Evolutionary conservation across 2,797 vertebrate species (phyloP), one percentile per base, ranked within the genome.

Genomic region (Chaunax sp.): DNA sequence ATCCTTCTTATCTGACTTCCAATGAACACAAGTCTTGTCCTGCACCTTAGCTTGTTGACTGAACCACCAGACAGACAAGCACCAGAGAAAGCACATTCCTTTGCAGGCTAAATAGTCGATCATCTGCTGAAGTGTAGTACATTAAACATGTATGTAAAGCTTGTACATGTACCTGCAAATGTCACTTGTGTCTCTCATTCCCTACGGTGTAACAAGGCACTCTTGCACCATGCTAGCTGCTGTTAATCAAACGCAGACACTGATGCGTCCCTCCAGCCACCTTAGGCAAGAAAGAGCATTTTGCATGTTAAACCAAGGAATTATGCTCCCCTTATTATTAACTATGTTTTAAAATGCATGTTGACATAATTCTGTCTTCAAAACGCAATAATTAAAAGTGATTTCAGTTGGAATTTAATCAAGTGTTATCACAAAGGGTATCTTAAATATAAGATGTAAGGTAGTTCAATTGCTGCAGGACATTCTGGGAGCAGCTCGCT

Each of bases 391-490:
- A 51, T 25, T 35, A 14, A 53, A 53, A 22, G 30, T 22, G 12
- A 53, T 35, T 22, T 9, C 19, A 37, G 12, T 53, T 52, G 28
- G 50, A 20, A n/a, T 20, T 11, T 15, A 40, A 40, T 40, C 38
- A 40, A 40, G 38, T 40, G 15, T 16, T n/a, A n/a, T 18, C 40
- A 8, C 40, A 43, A 43, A 43, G 40, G 18, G 40, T 8, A 16
- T 62, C 64, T 71, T 55, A 14, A 52, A 45, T 77, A 62, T 82
- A 41, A 80, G 64, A 73, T 72, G 20, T 37, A 59, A 77, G 50
- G 26, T 43, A 54, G 38, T 70, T 78, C 55, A 82, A 80, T 64
- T 72, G 69, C 66, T 66, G 63, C 71, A 73, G 58, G 59, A 64
- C 67, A 83, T 65, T 61, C 19, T 5, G 52, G 60, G 60, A 57